Evolutionary conservation across 2,888 invertebrate species (phyloP).

Genomic region (Drosophila barbarae): DNA sequence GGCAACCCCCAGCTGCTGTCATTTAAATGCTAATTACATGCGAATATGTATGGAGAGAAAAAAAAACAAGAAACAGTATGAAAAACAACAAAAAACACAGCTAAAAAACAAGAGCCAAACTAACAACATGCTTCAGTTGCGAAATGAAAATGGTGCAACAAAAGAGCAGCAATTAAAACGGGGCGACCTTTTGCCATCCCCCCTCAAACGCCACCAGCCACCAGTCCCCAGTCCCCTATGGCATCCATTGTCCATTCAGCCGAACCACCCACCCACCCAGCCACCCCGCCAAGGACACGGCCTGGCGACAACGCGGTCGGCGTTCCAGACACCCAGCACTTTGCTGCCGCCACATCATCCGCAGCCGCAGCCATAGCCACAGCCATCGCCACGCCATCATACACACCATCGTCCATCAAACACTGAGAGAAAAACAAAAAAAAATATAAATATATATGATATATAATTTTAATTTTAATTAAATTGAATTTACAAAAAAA

Average conservation of each 20-base stretch:
- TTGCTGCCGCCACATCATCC: slow-evolving; percentile 32
- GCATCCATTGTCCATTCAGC: neutral
- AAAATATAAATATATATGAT: too few species aligned
- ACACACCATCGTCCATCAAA: neutral
- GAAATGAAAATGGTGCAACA: slow-evolving; percentile 32
- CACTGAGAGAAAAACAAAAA: neutral
- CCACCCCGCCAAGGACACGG: slow-evolving; percentile 26
- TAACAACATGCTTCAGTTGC: slow-evolving; percentile 16
- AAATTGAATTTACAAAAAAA: too few species aligned
- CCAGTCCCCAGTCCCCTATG: neutral
- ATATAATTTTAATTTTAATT: too few species aligned
- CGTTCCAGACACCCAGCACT: slow-evolving; percentile 38
- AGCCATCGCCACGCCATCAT: slow-evolving; percentile 6
- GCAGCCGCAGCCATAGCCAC: neutral
- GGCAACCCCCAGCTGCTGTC: slow-evolving; percentile 16
- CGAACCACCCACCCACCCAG: neutral
- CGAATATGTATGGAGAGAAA: slow-evolving; percentile 1
- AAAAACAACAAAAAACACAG: neutral
- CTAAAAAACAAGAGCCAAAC: neutral
- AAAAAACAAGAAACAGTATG: neutral
- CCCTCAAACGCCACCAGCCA: too few species aligned
- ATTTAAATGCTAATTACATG: slow-evolving; percentile 62
- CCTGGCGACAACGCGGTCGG: slow-evolving; percentile 44
- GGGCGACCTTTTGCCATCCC: slow-evolving; percentile 19
- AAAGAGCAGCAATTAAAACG: slow-evolving; percentile 40